Percentiles rank a stretch among this genome's conserved stretches.
Evolutionary conservation across 2,113 vertebrate species (phyloP).

Genomic region (Salvelinus sp.): DNA sequence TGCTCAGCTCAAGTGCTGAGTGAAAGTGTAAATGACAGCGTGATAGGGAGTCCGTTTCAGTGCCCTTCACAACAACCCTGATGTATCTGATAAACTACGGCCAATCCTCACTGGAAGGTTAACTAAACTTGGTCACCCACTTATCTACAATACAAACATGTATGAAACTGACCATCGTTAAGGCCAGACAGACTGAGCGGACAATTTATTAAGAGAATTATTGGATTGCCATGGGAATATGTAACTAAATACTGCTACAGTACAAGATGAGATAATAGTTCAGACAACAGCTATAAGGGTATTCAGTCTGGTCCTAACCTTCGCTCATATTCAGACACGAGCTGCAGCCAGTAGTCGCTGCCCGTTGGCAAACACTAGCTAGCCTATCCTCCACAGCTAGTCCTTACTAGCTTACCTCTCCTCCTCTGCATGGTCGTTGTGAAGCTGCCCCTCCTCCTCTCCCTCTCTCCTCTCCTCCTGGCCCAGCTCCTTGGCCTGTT

Average conservation of each 20-base stretch:
- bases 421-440: constrained; percentile 85
- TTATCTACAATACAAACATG: not conserved
- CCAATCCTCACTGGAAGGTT: not conserved
- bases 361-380: too few relatives aligned
- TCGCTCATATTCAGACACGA: too few relatives aligned
- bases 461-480: constrained; percentile 76
- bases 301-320: too few relatives aligned
- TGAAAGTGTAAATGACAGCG: not conserved
- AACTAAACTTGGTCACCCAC: not conserved
- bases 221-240: too few relatives aligned
- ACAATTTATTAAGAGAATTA: too few relatives aligned
- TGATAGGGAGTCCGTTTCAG: not conserved
- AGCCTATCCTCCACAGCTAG: too few relatives aligned
- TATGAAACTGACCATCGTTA: not conserved
- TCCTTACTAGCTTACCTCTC: constrained; percentile 74
- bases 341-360: too few relatives aligned
- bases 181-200: not conserved
- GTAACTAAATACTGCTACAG: too few relatives aligned
- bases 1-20: not conserved
- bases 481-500: constrained; percentile 82
- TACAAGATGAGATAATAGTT: too few relatives aligned
- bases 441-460: constrained; percentile 80
- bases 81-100: not conserved
- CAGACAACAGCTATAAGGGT: too few relatives aligned
- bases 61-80: constrained; percentile 1